Evolutionary conservation across 2,113 vertebrate genomes (phyloP), one percentile per base, ranked within the genome.

Genomic region (Ciconia boyciana): DNA sequence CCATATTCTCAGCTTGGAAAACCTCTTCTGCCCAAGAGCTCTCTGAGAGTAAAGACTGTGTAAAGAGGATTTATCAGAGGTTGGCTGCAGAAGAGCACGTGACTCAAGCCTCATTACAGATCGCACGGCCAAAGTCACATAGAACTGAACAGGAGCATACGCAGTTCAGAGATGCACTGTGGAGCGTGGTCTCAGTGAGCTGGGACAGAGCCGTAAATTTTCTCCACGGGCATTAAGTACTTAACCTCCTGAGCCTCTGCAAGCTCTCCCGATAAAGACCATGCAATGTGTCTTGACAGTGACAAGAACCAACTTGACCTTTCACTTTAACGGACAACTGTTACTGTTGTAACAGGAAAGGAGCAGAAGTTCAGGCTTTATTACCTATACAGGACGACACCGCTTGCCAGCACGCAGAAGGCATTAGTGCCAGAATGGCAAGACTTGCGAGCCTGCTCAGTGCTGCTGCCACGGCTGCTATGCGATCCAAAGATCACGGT

Each of bases 41-140:
- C 66, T 83, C 92, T 52, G 88, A 88, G 80, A 83, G 84, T 68
- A 90, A 81, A 71, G 39, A 44, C 52, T 10, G 16, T 28, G 29
- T 90, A 97, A 96, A 96, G 94, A 93, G 88, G 95, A 93, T 96
- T 95, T 96, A 68, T 81, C 69, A 60, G 82, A 52, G 31, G 66
- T 2, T 29, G 70, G 61, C 3, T 4, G 3, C 66, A 72, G 79
- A 29, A 46, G 85, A 62, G 75, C 93, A 77, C 13, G 9, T 74
- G 94, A 66, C 77, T 49, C 76, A 36, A 58, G 49, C 20, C 85
- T 66, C 43, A 3, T 17, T 66, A 74, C 26, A 31, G 28, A 34
- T 49, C 66, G 32, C 65, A 15, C 34, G 57, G 62, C 61, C 71
- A 7, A 51, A 34, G 75, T 9, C 78, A 28, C 3, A 0, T 1